Evolutionary conservation across 2,113 vertebrate species (phyloP).

Genomic region (Romanogobio albipinnatus): DNA sequence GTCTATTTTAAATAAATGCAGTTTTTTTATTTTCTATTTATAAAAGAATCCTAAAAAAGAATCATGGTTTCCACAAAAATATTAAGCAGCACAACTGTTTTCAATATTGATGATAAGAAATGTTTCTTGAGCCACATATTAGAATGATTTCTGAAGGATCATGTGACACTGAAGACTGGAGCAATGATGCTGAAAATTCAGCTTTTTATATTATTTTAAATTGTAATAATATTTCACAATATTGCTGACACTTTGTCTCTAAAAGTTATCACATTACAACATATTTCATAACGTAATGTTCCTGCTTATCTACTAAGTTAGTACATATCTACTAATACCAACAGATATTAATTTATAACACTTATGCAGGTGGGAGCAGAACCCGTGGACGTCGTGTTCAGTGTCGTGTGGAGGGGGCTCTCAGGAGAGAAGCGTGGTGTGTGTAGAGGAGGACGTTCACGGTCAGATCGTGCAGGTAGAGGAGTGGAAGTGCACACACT

Average conservation of each 20-base stretch:
- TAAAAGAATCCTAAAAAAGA: background rate
- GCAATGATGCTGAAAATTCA: background rate
- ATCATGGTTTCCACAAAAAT: too few species aligned
- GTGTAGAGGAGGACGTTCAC: conserved; percentile 88
- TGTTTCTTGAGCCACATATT: background rate
- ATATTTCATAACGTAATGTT: background rate
- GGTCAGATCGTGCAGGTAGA: conserved; percentile 86
- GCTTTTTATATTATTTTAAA: background rate
- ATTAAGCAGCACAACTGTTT: background rate
- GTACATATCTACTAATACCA: background rate
- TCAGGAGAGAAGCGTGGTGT: conserved; percentile 87
- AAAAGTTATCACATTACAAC: background rate
- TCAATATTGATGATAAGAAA: background rate
- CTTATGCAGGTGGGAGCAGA: conserved; percentile 87
- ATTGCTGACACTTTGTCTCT: too few species aligned
- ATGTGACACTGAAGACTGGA: background rate
- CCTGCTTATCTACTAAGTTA: background rate
- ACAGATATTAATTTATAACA: background rate
- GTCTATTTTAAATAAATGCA: background rate
- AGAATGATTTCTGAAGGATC: background rate
- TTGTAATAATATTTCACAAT: background rate
- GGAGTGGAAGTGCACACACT: conserved; percentile 94
- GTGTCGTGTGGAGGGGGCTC: conserved; percentile 89
- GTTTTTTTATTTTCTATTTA: background rate
- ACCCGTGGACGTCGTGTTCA: conserved; percentile 91